These are phyloP conservation scores for Cyanoramphus novaezelandiae DNA, from an alignment of 2,113 vertebrate species.

Conservation along the genomic window DNA sequence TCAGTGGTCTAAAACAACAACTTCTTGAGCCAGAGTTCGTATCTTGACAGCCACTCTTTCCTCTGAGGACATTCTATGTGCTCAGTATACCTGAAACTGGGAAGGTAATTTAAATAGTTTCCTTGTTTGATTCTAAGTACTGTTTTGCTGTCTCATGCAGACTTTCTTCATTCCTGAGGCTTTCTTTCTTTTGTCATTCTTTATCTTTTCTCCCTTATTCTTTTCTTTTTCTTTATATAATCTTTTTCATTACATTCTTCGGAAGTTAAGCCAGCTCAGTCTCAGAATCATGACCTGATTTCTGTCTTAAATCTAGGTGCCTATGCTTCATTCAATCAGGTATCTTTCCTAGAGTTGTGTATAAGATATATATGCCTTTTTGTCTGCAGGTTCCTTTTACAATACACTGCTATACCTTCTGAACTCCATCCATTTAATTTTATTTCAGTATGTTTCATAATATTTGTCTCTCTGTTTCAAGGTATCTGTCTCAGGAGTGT, in stretches of 20 bases:
- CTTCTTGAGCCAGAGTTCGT: neutral
- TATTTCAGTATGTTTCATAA: neutral
- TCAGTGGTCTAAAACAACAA: neutral
- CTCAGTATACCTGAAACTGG: neutral
- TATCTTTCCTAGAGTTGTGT: neutral
- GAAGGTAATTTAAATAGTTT: neutral
- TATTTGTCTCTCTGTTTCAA: neutral
- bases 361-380: neutral
- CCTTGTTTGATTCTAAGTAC: neutral
- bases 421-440: neutral
- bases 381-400: neutral
- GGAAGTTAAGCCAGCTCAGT: neutral
- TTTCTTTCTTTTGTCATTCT: neutral
- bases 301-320: neutral
- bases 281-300: neutral
- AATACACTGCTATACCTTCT: neutral
- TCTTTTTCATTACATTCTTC: neutral
- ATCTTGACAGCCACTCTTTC: neutral
- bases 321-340: neutral
- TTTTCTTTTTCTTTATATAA: neutral
- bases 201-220: neutral
- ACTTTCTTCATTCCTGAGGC: neutral
- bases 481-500: neutral
- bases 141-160: neutral
- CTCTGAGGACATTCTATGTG: neutral